Percentiles rank a stretch among this genome's conserved stretches.
These are phyloP conservation scores for Diogma glabrata DNA, from an alignment of 2,888 invertebrate genomes.

Conservation along the genomic window DNA sequence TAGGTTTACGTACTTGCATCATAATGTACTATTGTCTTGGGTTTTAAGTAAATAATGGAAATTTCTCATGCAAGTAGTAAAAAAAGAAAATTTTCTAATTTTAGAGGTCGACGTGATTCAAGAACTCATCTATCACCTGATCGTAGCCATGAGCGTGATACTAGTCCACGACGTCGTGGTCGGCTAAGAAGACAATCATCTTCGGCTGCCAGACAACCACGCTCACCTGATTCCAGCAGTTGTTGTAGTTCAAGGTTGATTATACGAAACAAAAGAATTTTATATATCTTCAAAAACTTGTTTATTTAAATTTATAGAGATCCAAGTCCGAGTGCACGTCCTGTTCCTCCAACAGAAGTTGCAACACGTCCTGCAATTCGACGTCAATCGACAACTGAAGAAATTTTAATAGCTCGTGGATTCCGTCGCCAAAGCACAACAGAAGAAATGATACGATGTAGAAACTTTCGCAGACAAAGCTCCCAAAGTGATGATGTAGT, in stretches of 20 bases:
- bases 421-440: slow-evolving; percentile 84
- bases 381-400: slow-evolving; percentile 82
- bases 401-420: slow-evolving; percentile 80
- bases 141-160: slow-evolving; percentile 64
- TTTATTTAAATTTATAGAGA: slow-evolving; percentile 41
- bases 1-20: too few species aligned
- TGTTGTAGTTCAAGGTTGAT: slow-evolving; percentile 51
- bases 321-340: slow-evolving; percentile 65
- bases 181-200: slow-evolving; percentile 67
- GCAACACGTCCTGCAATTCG: slow-evolving; percentile 63
- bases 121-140: slow-evolving; percentile 70
- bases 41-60: too few species aligned
- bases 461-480: slow-evolving; percentile 81
- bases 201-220: slow-evolving; percentile 51
- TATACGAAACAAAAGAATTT: background rate
- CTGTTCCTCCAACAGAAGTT: slow-evolving; percentile 40
- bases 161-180: slow-evolving; percentile 62
- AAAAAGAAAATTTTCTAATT: background rate
- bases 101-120: slow-evolving; percentile 59
- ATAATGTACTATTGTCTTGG: too few species aligned
- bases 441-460: slow-evolving; percentile 84
- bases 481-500: slow-evolving; percentile 78
- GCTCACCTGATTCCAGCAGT: slow-evolving; percentile 61
- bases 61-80: background rate
- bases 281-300: background rate